A percentile compares a stretch with the other conserved stretches of the same genome.
phyloP scores from a whole-genome alignment of 2,888 invertebrate genomes.

The Scaptomyza reducta region DNA sequence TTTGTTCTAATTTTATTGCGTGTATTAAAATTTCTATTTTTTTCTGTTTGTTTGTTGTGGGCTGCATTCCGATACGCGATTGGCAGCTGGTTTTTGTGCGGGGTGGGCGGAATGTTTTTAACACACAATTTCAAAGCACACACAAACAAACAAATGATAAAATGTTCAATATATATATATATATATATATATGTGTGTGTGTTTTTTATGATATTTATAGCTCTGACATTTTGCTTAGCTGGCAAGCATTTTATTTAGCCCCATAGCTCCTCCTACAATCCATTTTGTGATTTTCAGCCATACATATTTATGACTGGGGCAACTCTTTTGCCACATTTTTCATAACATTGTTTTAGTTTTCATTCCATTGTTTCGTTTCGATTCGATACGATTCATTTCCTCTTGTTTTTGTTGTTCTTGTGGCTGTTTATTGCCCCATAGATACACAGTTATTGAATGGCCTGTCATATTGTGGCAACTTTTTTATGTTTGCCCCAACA shows the following conservation, averaged over 20 bases:
- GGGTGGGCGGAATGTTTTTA: constrained; percentile 52
- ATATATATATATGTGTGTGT: background rate
- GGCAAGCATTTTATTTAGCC: constrained; percentile 64
- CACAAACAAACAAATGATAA: constrained; percentile 39
- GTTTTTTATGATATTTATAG: constrained; percentile 78
- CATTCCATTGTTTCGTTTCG: constrained; percentile 43
- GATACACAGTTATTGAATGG: constrained; percentile 70
- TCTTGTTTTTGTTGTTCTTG: constrained; percentile 33
- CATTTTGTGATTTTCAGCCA: constrained; percentile 31
- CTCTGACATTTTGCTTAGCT: constrained; percentile 75
- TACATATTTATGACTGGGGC: constrained; percentile 62
- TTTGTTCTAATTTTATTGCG: constrained; percentile 77
- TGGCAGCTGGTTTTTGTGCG: constrained; percentile 16
- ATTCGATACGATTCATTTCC: background rate
- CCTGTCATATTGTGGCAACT: constrained; percentile 72
- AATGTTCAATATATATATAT: constrained; percentile 44
- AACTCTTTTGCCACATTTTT: constrained; percentile 61
- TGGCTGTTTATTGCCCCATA: constrained; percentile 54
- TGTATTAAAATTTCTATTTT: constrained; percentile 63
- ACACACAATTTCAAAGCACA: constrained; percentile 66
- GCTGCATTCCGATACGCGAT: constrained; percentile 35
- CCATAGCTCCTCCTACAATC: constrained; percentile 11
- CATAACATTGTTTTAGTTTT: constrained; percentile 65
- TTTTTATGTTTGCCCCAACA: constrained; percentile 72
- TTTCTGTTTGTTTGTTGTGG: constrained; percentile 13